A percentile compares a stretch with the other conserved stretches of the same genome.
phyloP scores from a whole-genome alignment of 2,888 invertebrate genomes.

The Chrysotoxum bicinctum region DNA sequence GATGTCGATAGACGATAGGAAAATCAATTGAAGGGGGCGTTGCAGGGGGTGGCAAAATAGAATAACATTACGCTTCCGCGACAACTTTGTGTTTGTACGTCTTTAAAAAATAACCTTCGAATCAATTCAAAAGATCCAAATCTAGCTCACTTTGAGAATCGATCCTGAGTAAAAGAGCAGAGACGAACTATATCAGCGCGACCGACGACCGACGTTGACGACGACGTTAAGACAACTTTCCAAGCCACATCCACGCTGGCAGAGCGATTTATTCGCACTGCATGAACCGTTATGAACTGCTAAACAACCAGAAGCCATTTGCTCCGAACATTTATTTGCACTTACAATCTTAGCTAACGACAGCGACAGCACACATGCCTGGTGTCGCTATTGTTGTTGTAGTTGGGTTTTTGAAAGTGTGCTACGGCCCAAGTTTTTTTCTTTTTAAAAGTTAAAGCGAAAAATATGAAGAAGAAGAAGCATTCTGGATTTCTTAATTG shows the following conservation, averaged over 20 bases:
- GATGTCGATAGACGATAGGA: not conserved
- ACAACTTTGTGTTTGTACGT: not conserved
- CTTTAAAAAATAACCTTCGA: slow-evolving; percentile 24
- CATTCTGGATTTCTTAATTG: slow-evolving; percentile 33
- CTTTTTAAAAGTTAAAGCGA: not conserved
- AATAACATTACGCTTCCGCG: slow-evolving; percentile 14
- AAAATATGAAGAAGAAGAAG: slow-evolving; percentile 35
- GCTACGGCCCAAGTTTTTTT: not conserved
- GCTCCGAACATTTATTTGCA: slow-evolving; percentile 9
- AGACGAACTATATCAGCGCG: not conserved
- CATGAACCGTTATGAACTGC: slow-evolving; percentile 41
- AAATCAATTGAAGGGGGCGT: slow-evolving; percentile 34
- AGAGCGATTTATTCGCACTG: slow-evolving; percentile 60
- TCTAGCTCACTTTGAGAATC: slow-evolving; percentile 36
- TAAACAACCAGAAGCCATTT: slow-evolving; percentile 24
- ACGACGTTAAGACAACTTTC: not conserved
- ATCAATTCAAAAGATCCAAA: slow-evolving; percentile 20
- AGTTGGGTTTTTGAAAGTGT: not conserved
- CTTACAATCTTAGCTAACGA: slow-evolving; percentile 1
- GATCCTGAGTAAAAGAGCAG: not conserved
- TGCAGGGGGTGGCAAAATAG: not conserved
- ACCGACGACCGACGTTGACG: not conserved
- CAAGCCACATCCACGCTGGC: slow-evolving; percentile 51
- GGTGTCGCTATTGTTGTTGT: not conserved
- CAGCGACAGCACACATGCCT: slow-evolving; percentile 24